Percentiles rank a stretch among this genome's conserved stretches.
These are phyloP conservation scores for Australoheros scitulus DNA, from an alignment of 2,113 vertebrate species.

Conservation along the genomic window DNA sequence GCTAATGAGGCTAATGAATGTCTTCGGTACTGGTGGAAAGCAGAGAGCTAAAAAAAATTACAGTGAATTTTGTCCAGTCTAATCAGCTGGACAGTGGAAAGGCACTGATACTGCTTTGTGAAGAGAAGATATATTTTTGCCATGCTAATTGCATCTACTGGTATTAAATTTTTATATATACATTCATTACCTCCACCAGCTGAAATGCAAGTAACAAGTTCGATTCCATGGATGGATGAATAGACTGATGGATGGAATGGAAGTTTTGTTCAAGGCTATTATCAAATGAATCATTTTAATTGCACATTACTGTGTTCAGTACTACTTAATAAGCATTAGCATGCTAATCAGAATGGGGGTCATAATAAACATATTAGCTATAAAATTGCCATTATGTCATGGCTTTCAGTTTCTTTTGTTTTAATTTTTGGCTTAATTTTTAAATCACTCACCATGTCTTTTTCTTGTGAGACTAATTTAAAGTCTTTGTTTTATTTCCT, in stretches of 20 bases:
- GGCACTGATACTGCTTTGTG: background rate
- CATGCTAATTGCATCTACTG: background rate
- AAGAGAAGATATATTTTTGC: background rate
- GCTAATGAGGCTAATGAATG: slow-evolving; percentile 55
- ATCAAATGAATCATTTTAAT: background rate
- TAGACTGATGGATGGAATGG: too few relatives aligned
- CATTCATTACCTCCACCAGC: too few relatives aligned
- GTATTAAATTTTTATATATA: background rate
- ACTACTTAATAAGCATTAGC: background rate
- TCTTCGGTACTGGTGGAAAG: slow-evolving; percentile 27
- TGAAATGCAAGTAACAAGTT: background rate
- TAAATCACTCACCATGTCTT: too few relatives aligned
- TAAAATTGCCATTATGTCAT: too few relatives aligned
- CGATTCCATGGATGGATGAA: too few relatives aligned
- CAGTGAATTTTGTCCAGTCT: background rate
- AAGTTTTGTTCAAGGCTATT: background rate
- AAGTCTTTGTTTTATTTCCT: too few relatives aligned
- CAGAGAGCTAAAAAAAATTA: background rate
- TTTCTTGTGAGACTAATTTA: too few relatives aligned
- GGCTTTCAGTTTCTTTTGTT: too few relatives aligned
- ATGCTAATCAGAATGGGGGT: too few relatives aligned
- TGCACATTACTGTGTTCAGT: background rate
- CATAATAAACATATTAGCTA: too few relatives aligned
- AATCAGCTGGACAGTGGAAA: background rate
- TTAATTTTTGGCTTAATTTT: too few relatives aligned